These are phyloP conservation scores for Stratiolaelaps scimitus DNA, from an alignment of 1,140 invertebrate species.

Conservation along the genomic window DNA sequence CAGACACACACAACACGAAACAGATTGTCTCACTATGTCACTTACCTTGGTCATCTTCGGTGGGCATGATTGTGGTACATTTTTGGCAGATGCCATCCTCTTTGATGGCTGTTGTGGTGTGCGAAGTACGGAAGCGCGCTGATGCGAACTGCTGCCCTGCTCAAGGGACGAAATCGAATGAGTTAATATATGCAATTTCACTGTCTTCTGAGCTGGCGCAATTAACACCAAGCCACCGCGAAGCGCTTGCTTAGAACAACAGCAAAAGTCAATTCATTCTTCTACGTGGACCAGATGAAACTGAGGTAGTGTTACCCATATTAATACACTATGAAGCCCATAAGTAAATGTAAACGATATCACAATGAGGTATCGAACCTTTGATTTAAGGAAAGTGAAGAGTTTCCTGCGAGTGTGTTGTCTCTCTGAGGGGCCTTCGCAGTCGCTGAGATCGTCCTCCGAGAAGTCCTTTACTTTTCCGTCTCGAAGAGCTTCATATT, in stretches of 20 bases:
- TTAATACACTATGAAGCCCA: too few relatives aligned
- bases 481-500: conserved; percentile 13
- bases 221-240: too few relatives aligned
- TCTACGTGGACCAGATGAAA: too few relatives aligned
- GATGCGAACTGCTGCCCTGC: conserved; percentile 1
- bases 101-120: conserved; percentile 22
- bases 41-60: conserved; percentile 27
- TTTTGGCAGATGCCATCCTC: background rate
- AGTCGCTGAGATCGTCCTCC: conserved; percentile 26
- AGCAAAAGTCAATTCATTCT: too few relatives aligned
- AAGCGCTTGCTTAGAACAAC: too few relatives aligned
- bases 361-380: background rate
- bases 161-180: background rate
- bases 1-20: too few relatives aligned
- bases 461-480: conserved; percentile 11
- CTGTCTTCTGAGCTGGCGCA: too few relatives aligned
- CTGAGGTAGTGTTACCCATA: too few relatives aligned
- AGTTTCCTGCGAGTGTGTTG: background rate
- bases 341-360: too few relatives aligned
- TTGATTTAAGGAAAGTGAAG: conserved; percentile 21
- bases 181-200: background rate
- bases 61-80: conserved; percentile 15
- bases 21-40: background rate
- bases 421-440: background rate
- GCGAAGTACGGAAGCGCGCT: conserved; percentile 15